Evolutionary conservation across 2,888 invertebrate genomes (phyloP), one percentile per base, ranked within the genome.

Genomic region (Drosophila birchii): DNA sequence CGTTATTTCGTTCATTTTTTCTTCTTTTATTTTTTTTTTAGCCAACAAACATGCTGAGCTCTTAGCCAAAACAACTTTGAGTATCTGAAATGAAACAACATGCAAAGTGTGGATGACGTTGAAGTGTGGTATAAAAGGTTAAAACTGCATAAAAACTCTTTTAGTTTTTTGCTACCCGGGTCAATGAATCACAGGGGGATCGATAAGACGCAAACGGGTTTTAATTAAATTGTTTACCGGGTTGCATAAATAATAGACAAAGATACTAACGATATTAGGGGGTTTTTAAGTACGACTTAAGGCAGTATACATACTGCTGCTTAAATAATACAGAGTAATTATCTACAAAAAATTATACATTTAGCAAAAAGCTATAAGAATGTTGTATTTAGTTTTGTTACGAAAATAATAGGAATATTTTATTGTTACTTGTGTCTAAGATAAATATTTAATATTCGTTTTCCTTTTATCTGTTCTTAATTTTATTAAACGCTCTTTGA

Each of bases 41-140:
- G 51, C 20, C 5, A 68, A 67, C 77, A 86, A 83, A 86, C 86
- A 83, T 78, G 83, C 83, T 34, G 70, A 73, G 86, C 82, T 83
- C 68, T 78, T 67, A 76, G 86, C 78, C 86, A 86, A 78, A 83
- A 57, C 71, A 45, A 29, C 68, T 38, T 66, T 38, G 58, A 55
- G 45, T 54, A 36, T 38, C 36, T 26, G 38, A 51, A 51, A 38
- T 51, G 68, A 66, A 53, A 64, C 66, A 75, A 81, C 86, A 81
- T 74, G 83, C 86, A 83, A 79, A 75, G 78, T 69, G 76, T 71
- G 54, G 56, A 60, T 57, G 58, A 62, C 58, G 67, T 64, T 51
- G 23, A 64, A 16, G 43, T 51, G 49, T 36, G 41, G 45, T 39
- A 34, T 55, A 66, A 70, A 70, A 70, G 70, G 70, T 70, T 70